Evolutionary conservation across 1,140 invertebrate genomes (phyloP).

Genomic region (Octopus sinensis): DNA sequence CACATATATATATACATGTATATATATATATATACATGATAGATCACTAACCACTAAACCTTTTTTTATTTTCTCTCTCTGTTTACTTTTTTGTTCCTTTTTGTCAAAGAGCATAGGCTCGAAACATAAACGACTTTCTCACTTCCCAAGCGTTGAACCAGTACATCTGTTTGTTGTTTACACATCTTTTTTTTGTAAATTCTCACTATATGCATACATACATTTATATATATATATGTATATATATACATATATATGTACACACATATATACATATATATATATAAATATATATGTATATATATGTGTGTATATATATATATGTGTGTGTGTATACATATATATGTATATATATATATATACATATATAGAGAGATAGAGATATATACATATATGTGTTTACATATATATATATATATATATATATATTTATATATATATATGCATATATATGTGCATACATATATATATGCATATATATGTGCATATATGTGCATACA

Average conservation of each 20-base stretch:
- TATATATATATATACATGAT: too few species aligned
- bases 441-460: constrained; percentile 15
- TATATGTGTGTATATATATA: constrained; percentile 22
- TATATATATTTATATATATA: constrained; percentile 23
- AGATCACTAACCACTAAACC: too few species aligned
- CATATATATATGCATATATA: background rate
- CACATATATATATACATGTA: too few species aligned
- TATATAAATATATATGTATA: constrained; percentile 22
- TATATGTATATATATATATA: constrained; percentile 22
- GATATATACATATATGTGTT: background rate
- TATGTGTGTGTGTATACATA: constrained; percentile 21
- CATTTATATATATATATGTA: background rate
- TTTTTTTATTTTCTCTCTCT: too few species aligned
- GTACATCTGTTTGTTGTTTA: too few species aligned
- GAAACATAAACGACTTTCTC: too few species aligned
- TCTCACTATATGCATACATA: background rate
- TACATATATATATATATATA: constrained; percentile 8
- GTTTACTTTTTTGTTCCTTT: too few species aligned
- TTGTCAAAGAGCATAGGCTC: too few species aligned
- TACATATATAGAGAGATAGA: background rate
- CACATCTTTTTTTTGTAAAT: too few species aligned
- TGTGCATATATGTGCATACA: background rate
- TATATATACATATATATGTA: constrained; percentile 2
- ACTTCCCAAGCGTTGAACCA: too few species aligned
- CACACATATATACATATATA: constrained; percentile 22